Conservation (phyloP, 2,113 vertebrate genomes). For the Triplophysa siluroides region DNA sequence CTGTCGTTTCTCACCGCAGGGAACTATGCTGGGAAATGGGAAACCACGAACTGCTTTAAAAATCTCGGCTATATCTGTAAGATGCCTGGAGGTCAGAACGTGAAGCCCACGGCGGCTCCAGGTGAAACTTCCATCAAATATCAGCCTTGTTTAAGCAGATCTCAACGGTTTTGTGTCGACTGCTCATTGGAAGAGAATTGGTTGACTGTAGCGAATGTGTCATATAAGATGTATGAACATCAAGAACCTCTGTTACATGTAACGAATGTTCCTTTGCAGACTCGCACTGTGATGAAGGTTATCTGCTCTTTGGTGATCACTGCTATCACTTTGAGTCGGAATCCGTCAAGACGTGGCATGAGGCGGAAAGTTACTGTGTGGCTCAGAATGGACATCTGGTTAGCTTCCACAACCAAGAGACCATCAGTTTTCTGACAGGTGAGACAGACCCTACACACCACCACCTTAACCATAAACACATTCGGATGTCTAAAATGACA, state of each 20-base stretch:
- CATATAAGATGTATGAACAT: too few species aligned
- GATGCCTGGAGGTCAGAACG: constrained; percentile 74
- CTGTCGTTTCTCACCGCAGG: constrained; percentile 54
- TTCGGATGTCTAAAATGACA: too few species aligned
- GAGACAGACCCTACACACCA: constrained; percentile 14
- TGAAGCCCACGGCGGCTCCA: constrained; percentile 69
- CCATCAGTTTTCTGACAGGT: constrained; percentile 74
- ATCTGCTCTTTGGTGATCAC: constrained; percentile 67
- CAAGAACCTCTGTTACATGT: too few species aligned
- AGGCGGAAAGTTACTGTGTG: constrained; percentile 67
- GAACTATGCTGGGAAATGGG: constrained; percentile 77
- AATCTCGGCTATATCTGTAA: constrained; percentile 75
- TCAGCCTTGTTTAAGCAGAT: too few species aligned
- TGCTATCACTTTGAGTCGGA: constrained; percentile 76
- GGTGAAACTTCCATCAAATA: constrained; percentile 55
- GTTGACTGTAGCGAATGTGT: too few species aligned
- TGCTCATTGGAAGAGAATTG: too few species aligned
- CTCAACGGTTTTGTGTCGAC: too few species aligned
- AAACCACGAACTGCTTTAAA: constrained; percentile 78
- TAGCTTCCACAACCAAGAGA: constrained; percentile 68
- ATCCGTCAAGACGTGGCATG: constrained; percentile 64
- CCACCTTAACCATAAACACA: too few species aligned
- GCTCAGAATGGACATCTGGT: constrained; percentile 67
- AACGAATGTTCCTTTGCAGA: constrained; percentile 53
- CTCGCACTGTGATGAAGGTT: constrained; percentile 73